Conservation (phyloP, 1,140 invertebrate genomes). For the Chelonus insularis region DNA sequence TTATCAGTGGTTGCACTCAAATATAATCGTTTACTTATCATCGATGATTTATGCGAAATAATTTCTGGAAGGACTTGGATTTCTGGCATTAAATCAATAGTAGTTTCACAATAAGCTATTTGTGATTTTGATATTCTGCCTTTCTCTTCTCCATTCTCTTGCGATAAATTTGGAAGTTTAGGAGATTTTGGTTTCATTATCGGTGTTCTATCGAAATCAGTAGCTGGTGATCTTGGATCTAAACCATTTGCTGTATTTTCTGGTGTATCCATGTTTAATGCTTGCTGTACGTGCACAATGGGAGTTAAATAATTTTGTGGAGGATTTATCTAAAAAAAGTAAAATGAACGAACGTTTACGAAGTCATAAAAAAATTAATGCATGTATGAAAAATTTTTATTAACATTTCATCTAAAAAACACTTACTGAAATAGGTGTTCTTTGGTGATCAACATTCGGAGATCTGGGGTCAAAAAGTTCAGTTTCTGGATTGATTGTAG, state of each 20-base stretch:
- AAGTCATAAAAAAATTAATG: background rate
- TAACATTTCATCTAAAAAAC: background rate
- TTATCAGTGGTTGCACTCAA: background rate
- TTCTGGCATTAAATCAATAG: conserved; percentile 35
- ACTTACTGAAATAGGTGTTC: conserved; percentile 43
- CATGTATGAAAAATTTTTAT: background rate
- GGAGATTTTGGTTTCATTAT: conserved; percentile 44
- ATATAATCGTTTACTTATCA: conserved; percentile 18
- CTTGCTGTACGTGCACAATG: conserved; percentile 28
- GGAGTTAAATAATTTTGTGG: conserved; percentile 12
- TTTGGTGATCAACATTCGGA: conserved; percentile 32
- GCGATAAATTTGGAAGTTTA: conserved; percentile 21
- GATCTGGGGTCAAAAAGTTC: conserved; percentile 34
- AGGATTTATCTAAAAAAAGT: conserved; percentile 18
- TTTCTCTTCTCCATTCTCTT: conserved; percentile 13
- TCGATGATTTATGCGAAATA: conserved; percentile 7
- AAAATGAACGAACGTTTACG: too few relatives aligned
- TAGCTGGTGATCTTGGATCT: conserved; percentile 52
- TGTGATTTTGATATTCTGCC: conserved; percentile 26
- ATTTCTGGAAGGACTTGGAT: conserved; percentile 40
- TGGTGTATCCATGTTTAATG: conserved; percentile 28
- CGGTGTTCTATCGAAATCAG: conserved; percentile 49
- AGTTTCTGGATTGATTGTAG: conserved; percentile 29
- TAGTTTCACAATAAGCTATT: conserved; percentile 40
- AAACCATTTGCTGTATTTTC: conserved; percentile 19